phyloP scores from a whole-genome alignment of 1,140 invertebrate species.

The Plectrocnemia conspersa region DNA sequence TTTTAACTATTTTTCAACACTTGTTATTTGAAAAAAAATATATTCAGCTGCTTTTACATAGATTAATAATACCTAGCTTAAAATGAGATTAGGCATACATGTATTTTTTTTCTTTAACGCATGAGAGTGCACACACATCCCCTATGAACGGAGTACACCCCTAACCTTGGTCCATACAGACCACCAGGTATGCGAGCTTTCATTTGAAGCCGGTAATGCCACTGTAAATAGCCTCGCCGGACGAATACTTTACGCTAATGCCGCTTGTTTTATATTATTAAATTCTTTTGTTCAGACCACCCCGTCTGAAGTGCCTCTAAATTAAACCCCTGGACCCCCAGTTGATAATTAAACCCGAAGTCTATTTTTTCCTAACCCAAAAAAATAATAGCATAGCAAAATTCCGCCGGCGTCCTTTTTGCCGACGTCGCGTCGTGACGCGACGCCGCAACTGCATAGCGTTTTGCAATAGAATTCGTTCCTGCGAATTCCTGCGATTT shows the following conservation, averaged over 20 bases:
- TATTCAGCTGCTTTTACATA: too few relatives aligned
- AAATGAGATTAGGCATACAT: too few relatives aligned
- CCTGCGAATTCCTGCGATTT: too few relatives aligned
- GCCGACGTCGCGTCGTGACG: constrained; percentile 9
- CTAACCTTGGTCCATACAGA: constrained; percentile 1
- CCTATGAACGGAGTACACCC: neutral
- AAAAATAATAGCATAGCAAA: constrained; percentile 28
- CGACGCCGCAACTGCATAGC: neutral
- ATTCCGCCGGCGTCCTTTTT: constrained; percentile 21
- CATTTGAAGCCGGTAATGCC: constrained; percentile 26
- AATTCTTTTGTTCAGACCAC: constrained; percentile 34
- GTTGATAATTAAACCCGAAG: constrained; percentile 33
- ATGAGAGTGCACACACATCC: neutral
- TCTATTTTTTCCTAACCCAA: too few relatives aligned
- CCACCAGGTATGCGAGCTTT: constrained; percentile 26
- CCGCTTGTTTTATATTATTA: constrained; percentile 34
- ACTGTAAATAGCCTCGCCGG: constrained; percentile 22
- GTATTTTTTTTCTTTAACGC: neutral
- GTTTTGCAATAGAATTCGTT: too few relatives aligned
- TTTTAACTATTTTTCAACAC: too few relatives aligned
- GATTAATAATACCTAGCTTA: too few relatives aligned
- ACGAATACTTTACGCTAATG: constrained; percentile 31
- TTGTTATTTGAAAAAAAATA: too few relatives aligned
- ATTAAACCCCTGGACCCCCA: constrained; percentile 29
- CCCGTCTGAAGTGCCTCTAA: constrained; percentile 30